Evolutionary conservation across 2,113 vertebrate genomes (phyloP), one percentile per base, ranked within the genome.

Genomic region (Ariopsis seemanni): DNA sequence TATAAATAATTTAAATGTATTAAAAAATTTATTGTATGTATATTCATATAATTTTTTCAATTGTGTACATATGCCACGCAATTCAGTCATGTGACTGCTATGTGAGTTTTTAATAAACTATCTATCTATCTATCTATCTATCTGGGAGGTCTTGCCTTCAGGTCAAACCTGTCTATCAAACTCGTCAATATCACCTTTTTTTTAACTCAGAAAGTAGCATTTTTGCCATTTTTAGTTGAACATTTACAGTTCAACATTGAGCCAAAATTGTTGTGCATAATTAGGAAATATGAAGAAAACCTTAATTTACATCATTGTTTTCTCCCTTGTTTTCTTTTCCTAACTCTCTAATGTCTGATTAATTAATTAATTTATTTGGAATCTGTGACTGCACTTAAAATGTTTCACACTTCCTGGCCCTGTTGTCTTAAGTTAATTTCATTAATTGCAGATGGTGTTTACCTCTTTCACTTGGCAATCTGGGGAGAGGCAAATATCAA

Each of bases 371-470:
- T 42, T 42, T 42, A 42, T 42, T 42, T 42, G 42, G 42, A 42
- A 42, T 83, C n/a, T 22, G 9, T 60, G 65, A 80, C 63, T 85
- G 27, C 57, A 65, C 52, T 90, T 81, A 84, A 81, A 67, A 89
- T 65, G 25, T 22, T 48, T 8, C 20, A 55, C 72, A 60, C 7
- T 83, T 85, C 50, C 57, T 65, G 82, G 20, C 7, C 48, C 77
- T 65, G 25, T 57, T 88, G 65, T 85, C 78, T 65, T 78, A 52
- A 85, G 55, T 53, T 55, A 77, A 89, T 91, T 89, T 91, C 85
- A 92, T 92, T 90, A 89, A 91, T 92, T 93, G 81, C 72, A 79
- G 88, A 88, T 30, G 14, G 57, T 88, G 75, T 91, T 90, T 91
- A 87, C 88, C 72, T 87, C 62, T 74, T 84, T 77, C 52, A 79